These are phyloP conservation scores for Rhynchomys soricoides DNA, from an alignment of 2,113 vertebrate species.

Conservation along the genomic window DNA sequence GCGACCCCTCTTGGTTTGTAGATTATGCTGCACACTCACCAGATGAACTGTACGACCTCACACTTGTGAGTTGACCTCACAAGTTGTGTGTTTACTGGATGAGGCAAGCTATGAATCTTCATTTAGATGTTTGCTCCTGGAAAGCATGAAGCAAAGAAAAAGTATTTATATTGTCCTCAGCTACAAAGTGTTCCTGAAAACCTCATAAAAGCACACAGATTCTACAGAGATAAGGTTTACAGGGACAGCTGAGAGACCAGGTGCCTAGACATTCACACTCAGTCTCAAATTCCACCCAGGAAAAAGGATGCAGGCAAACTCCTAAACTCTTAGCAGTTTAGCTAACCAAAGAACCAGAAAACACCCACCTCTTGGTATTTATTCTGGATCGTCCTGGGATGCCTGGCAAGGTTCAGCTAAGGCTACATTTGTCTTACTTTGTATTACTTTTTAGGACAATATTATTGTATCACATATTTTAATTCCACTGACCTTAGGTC, in stretches of 20 bases:
- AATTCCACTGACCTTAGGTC: conserved; percentile 17
- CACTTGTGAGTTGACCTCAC: conserved; percentile 1
- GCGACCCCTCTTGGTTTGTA: not conserved
- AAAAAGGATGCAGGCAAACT: not conserved
- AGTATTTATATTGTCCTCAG: not conserved
- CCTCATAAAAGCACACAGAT: not conserved
- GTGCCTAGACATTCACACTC: not conserved
- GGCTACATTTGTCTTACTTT: conserved; percentile 7
- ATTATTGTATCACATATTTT: conserved; percentile 30
- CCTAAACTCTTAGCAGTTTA: conserved; percentile 18
- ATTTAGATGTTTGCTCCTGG: not conserved
- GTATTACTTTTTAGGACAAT: conserved; percentile 30
- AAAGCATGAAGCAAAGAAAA: conserved; percentile 5
- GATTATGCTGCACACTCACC: not conserved
- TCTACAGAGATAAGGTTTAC: not conserved
- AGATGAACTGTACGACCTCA: not conserved
- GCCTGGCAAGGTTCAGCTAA: conserved; percentile 15
- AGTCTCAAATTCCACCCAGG: conserved; percentile 1
- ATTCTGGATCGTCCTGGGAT: not conserved
- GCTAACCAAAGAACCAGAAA: conserved; percentile 25
- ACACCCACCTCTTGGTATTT: not conserved
- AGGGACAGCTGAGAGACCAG: not conserved
- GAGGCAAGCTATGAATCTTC: not conserved
- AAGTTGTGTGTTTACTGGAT: not conserved
- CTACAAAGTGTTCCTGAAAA: conserved; percentile 46